Conservation (phyloP, 2,888 invertebrate genomes). For the Ormyrus nitidulus region DNA sequence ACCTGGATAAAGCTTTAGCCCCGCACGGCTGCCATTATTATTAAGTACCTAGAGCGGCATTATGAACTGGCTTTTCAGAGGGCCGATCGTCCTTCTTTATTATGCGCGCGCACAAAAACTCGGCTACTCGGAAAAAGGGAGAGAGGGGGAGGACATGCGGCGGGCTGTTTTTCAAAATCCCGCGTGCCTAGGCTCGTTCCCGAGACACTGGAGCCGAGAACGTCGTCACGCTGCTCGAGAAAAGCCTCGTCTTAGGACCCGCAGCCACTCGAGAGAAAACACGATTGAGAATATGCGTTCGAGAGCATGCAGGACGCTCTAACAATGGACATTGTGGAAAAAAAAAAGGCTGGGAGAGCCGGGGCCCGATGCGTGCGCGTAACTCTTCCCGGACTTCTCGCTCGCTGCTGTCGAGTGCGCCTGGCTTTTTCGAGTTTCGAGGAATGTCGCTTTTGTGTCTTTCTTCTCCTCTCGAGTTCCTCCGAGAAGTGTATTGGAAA, state of each 20-base stretch:
- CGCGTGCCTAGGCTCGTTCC: neutral
- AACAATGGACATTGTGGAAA: slow-evolving; percentile 34
- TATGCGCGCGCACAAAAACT: too few species aligned
- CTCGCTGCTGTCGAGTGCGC: neutral
- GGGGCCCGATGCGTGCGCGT: neutral
- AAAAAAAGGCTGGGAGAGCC: neutral
- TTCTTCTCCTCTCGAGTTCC: neutral
- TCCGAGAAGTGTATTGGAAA: neutral
- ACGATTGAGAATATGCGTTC: slow-evolving; percentile 37
- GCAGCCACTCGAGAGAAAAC: slow-evolving; percentile 40
- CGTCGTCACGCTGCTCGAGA: slow-evolving; percentile 39
- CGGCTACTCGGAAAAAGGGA: too few species aligned
- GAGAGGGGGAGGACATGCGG: neutral
- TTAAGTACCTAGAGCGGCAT: slow-evolving; percentile 45
- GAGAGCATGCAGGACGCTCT: slow-evolving; percentile 1
- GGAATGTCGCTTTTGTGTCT: slow-evolving; percentile 31
- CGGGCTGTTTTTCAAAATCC: slow-evolving; percentile 27
- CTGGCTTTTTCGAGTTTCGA: slow-evolving; percentile 39
- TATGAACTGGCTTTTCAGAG: slow-evolving; percentile 34
- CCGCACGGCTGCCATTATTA: slow-evolving; percentile 36
- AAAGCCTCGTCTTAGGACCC: slow-evolving; percentile 41
- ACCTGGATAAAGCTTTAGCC: slow-evolving; percentile 42
- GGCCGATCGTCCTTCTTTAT: neutral
- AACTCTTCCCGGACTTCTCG: slow-evolving; percentile 44
- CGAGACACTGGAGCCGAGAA: slow-evolving; percentile 16